A percentile compares a stretch with the other conserved stretches of the same genome.
Evolutionary conservation across 2,888 invertebrate genomes (phyloP).

Genomic region (Galerucella nymphaeae): DNA sequence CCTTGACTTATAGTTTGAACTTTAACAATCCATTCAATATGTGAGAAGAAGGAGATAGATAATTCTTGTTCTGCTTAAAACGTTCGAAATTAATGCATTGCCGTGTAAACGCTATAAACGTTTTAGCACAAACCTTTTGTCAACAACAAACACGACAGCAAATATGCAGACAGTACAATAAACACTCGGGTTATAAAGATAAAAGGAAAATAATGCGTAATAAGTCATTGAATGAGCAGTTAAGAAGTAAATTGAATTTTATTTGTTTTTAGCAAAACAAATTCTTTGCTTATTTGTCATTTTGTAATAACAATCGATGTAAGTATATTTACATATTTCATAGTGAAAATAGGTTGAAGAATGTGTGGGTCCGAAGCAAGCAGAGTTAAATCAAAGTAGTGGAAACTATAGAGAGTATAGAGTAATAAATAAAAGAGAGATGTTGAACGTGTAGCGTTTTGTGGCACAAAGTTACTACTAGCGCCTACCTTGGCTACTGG

Average conservation of each 20-base stretch:
- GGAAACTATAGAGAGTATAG: too few relatives aligned
- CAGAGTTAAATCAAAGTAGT: too few relatives aligned
- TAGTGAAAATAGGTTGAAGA: too few relatives aligned
- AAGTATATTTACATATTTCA: too few relatives aligned
- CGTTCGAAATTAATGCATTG: conserved; percentile 3
- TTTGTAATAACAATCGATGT: too few relatives aligned
- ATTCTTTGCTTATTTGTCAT: too few relatives aligned
- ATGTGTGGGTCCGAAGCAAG: too few relatives aligned
- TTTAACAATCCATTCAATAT: conserved; percentile 29
- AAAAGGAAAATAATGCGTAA: conserved; percentile 7
- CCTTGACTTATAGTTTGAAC: conserved; percentile 26
- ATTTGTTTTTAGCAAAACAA: neutral
- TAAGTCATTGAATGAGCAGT: conserved; percentile 3
- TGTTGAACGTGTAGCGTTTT: too few relatives aligned
- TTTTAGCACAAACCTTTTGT: conserved; percentile 1
- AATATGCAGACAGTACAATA: conserved; percentile 1
- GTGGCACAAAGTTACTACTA: too few relatives aligned
- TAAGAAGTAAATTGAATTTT: neutral
- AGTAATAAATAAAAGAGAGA: too few relatives aligned
- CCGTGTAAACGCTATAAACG: neutral
- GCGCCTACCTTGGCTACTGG: too few relatives aligned
- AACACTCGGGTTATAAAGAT: conserved; percentile 3
- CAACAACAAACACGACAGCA: neutral
- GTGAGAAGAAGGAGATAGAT: neutral
- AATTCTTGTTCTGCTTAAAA: neutral